Evolutionary conservation across 2,888 invertebrate genomes (phyloP), one percentile per base, ranked within the genome.

Genomic region (Leucophenga montana): DNA sequence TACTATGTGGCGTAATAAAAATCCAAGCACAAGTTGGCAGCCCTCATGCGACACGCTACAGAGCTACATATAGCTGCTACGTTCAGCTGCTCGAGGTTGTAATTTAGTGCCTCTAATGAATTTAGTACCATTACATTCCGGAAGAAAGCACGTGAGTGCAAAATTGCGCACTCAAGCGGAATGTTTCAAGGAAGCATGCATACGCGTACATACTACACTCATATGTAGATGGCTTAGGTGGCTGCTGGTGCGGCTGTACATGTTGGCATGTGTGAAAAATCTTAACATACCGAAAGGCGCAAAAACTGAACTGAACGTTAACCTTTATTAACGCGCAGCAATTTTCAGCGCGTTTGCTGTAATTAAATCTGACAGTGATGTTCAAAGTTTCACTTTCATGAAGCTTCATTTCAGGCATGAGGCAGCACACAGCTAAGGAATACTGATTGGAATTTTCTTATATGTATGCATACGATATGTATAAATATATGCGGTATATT

Each of bases 81-180:
- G 18, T n/a, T 20, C 13, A 1, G 18, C 57, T 27, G 14, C 27
- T 6, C 77, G 80, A 71, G 81, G 79, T 80, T 83, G 79, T 83
- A 83, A 83, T 83, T 82, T 83, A 81, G 81, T 84, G 83, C 80
- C 83, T 77, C 83, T 83, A 83, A 83, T 83, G 83, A 83, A 83
- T 82, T 83, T 84, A 83, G 81, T 84, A 78, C 74, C 83, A 81
- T 83, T 79, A 81, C 81, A 77, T 79, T 77, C 80, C 81, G 80
- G 76, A 77, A 77, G 74, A 73, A 73, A 73, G 77, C 73, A 79
- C 72, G 83, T 79, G 82, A 78, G 83, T 76, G 76, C 83, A 78
- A 83, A 81, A 83, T 80, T 79, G 82, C 77, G 77, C 75, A 82
- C 79, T 77, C 77, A 67, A 67, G 66, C 70, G 71, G 70, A 73